These are phyloP conservation scores for Elegia similella DNA, from an alignment of 2,888 invertebrate genomes.

Conservation along the genomic window DNA sequence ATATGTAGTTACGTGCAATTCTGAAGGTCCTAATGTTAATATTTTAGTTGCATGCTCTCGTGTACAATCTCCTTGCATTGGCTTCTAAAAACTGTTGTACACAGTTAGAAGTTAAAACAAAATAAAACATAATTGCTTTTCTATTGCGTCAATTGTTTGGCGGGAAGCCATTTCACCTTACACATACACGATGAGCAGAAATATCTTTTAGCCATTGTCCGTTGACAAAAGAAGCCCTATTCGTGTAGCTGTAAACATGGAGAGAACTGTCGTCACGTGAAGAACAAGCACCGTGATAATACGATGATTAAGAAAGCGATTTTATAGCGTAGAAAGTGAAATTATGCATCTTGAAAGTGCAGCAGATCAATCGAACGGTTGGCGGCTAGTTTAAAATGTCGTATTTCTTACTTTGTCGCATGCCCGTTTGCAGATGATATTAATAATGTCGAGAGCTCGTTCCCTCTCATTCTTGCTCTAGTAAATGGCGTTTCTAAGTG, in stretches of 20 bases:
- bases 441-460: too few species aligned
- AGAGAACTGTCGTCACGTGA: neutral
- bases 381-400: too few species aligned
- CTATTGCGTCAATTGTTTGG: constrained; percentile 56
- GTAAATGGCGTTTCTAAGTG: too few species aligned
- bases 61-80: too few species aligned
- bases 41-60: too few species aligned
- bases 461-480: too few species aligned
- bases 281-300: neutral
- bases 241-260: neutral
- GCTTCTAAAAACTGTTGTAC: neutral
- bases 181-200: constrained; percentile 19
- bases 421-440: too few species aligned
- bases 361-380: neutral
- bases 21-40: too few species aligned
- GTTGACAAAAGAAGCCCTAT: constrained; percentile 3
- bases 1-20: too few species aligned
- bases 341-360: neutral
- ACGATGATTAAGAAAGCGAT: neutral
- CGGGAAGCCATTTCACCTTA: constrained; percentile 44
- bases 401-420: too few species aligned
- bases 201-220: constrained; percentile 15
- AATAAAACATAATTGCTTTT: constrained; percentile 33
- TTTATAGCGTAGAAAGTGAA: neutral
- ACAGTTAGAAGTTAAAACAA: neutral